A percentile compares a stretch with the other conserved stretches of the same genome.
Evolutionary conservation across 2,888 invertebrate species (phyloP).

Genomic region (Cryptocheilus praepositus): DNA sequence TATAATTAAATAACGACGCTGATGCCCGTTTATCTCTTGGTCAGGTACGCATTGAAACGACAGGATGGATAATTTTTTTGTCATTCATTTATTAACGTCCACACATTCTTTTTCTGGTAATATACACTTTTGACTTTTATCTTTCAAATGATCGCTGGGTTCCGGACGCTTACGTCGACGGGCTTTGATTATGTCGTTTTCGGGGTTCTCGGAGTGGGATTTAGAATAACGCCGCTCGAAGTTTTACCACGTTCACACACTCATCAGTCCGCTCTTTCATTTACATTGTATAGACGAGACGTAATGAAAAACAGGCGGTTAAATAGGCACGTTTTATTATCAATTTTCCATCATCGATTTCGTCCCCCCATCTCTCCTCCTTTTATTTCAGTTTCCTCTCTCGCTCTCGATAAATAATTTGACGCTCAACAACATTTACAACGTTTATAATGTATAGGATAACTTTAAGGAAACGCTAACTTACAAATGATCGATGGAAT

Average conservation of each 20-base stretch:
- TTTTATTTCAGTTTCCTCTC: conserved; percentile 10
- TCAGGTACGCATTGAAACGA: background rate
- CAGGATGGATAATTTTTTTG: conserved; percentile 23
- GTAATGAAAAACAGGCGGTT: conserved; percentile 26
- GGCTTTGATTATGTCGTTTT: conserved; percentile 6
- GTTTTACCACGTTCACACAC: too few relatives aligned
- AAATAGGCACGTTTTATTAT: conserved; percentile 58
- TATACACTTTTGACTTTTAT: conserved; percentile 3
- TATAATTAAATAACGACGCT: too few relatives aligned
- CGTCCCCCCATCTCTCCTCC: conserved; percentile 5
- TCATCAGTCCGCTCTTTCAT: too few relatives aligned
- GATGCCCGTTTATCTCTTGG: too few relatives aligned
- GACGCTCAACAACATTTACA: conserved; percentile 49
- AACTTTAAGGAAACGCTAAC: conserved; percentile 8
- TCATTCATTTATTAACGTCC: conserved; percentile 38
- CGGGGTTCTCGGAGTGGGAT: conserved; percentile 4
- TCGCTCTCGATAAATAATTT: conserved; percentile 39
- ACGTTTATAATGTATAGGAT: conserved; percentile 13
- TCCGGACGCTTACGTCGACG: too few relatives aligned
- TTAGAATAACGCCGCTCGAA: conserved; percentile 26
- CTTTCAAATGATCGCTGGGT: too few relatives aligned
- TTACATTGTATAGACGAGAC: conserved; percentile 1
- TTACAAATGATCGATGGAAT: conserved; percentile 46
- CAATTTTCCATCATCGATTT: conserved; percentile 37
- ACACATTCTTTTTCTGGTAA: conserved; percentile 30